Evolutionary conservation across 2,888 invertebrate species (phyloP).

Genomic region (Calameuta pallipes): DNA sequence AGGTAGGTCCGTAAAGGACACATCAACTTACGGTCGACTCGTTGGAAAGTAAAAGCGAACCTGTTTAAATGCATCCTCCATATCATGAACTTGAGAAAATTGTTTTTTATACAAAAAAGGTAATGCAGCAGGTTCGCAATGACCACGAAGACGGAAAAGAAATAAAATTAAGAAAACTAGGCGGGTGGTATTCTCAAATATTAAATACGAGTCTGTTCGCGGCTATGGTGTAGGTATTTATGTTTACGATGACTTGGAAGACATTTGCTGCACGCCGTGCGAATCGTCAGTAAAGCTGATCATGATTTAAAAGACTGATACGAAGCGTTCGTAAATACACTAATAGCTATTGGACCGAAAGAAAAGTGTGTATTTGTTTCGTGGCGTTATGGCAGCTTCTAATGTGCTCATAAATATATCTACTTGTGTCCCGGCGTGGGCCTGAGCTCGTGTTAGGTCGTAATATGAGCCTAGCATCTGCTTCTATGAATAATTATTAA

Average conservation of each 20-base stretch:
- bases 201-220: not conserved
- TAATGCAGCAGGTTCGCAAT: not conserved
- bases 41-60: not conserved
- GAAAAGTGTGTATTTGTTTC: constrained; percentile 7
- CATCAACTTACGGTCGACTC: not conserved
- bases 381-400: not conserved
- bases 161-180: not conserved
- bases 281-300: not conserved
- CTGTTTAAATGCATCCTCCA: not conserved
- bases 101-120: too few species aligned
- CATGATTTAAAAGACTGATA: not conserved
- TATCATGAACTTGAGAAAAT: not conserved
- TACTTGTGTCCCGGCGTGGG: not conserved
- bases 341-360: not conserved
- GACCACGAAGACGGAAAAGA: not conserved
- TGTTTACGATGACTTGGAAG: not conserved
- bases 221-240: not conserved
- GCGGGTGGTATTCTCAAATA: not conserved
- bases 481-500: constrained; percentile 23
- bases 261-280: not conserved
- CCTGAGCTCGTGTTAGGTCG: not conserved
- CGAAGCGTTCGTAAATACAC: constrained; percentile 1
- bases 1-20: not conserved
- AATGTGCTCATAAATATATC: constrained; percentile 4
- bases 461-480: constrained; percentile 13